A percentile compares a stretch with the other conserved stretches of the same genome.
These are phyloP conservation scores for Notospermus geniculatus DNA, from an alignment of 1,140 invertebrate genomes.

Conservation along the genomic window DNA sequence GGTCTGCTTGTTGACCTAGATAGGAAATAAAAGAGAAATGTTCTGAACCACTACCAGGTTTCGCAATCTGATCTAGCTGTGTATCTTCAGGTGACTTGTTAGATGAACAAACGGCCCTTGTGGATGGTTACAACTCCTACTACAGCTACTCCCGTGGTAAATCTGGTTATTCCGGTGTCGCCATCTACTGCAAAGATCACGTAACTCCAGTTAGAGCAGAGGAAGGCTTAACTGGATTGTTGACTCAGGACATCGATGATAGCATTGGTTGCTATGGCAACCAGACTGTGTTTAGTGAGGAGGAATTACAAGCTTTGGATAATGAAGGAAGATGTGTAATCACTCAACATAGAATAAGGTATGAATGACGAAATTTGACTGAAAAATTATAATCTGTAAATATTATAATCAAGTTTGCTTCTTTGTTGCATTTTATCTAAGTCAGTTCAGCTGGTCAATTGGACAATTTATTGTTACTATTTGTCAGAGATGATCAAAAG, in stretches of 20 bases:
- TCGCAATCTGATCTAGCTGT: too few species aligned
- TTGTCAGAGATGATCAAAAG: too few species aligned
- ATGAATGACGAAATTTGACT: neutral
- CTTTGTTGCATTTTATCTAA: too few species aligned
- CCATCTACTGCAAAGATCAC: constrained; percentile 56
- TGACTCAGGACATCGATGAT: constrained; percentile 19
- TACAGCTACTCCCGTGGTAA: constrained; percentile 58
- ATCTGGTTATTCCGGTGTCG: constrained; percentile 62
- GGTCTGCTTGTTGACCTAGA: too few species aligned
- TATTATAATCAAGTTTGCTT: too few species aligned
- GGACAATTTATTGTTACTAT: too few species aligned
- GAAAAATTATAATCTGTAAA: too few species aligned
- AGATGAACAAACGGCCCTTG: constrained; percentile 55
- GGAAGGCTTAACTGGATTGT: constrained; percentile 54
- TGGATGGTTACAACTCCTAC: constrained; percentile 59
- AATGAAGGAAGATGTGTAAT: constrained; percentile 59
- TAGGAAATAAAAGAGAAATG: too few species aligned
- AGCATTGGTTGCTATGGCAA: constrained; percentile 48
- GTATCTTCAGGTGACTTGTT: constrained; percentile 54
- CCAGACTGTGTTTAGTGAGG: constrained; percentile 37
- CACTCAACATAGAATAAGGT: constrained; percentile 58
- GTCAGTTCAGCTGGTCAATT: too few species aligned
- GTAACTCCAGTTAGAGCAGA: constrained; percentile 55
- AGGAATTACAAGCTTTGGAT: constrained; percentile 55
- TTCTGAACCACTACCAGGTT: too few species aligned